Base-by-base conservation (phyloP, 2,113 vertebrate species). In the Puntigrus tetrazona region DNA sequence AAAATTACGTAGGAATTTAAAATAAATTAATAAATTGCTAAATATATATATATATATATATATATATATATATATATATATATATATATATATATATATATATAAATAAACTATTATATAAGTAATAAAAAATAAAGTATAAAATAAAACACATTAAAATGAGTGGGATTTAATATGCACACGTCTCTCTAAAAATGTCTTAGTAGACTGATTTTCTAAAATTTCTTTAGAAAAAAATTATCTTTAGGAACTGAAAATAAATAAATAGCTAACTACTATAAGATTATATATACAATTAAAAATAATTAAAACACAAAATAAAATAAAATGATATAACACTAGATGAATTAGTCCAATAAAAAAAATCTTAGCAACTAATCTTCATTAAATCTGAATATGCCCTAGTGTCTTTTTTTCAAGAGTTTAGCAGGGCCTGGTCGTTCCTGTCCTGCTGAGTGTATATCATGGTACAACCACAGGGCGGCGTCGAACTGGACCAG, bases 401-500 rank as follows among this genome's bases (percentile, higher is more conserved):
- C 3, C 29, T 67, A 29, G 63, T 34, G 29, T 20, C 63, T 34
- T 67, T 20, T 34, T 67, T 20, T 34, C 29, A 9, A 34, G 31
- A 73, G 70, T 78, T 70, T 47, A 69, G 85, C 61, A 50, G 0
- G 14, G 47, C 61, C 16, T 9, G 63, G 63, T 36, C 16, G 9
- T 29, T 67, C 5, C 20, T 20, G 8, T 36, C 18, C 65, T 77
- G 63, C 50, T 27, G 25, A 50, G 29, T 41, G 65, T 3, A 50
- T 4, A 10, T n/a, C 50, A 82, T 1, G 3, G 41, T 8, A 31
- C 8, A 41, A 50, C 86, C 86, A 85, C 86, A 83, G 45, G 84
- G 41, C 43, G 83, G 84, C 74, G 75, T 57, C 27, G 45, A 65
- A 83, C 29, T 38, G 34, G 9, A 70, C 6, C 34, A 11, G 34